phyloP scores from a whole-genome alignment of 2,113 vertebrate species.

The Orientallactaga bullata region DNA sequence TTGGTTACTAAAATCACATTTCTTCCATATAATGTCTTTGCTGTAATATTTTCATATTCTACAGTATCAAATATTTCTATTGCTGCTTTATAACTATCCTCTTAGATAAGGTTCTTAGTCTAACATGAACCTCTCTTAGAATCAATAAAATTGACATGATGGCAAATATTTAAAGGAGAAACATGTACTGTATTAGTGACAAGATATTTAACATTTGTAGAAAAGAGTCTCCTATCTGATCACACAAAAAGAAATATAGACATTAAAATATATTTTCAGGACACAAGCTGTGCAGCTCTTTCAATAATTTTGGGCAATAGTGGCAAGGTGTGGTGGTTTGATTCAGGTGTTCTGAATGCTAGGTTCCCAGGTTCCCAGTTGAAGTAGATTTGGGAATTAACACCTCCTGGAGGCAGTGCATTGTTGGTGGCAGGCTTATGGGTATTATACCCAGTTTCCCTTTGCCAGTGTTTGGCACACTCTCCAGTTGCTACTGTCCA shows the following conservation, averaged over 20 bases:
- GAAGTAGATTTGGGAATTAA: background rate
- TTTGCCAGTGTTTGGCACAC: no score
- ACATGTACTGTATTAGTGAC: background rate
- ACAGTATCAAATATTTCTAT: background rate
- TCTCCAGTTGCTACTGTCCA: no score
- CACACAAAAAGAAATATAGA: background rate
- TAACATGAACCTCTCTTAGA: background rate
- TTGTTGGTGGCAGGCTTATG: no score
- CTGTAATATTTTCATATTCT: background rate
- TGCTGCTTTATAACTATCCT: background rate
- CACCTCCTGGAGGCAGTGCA: no score
- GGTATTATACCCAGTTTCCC: no score
- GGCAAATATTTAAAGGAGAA: background rate
- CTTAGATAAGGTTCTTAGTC: background rate
- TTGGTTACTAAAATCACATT: constrained; percentile 11
- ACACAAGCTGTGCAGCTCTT: background rate
- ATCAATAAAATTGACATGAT: constrained; percentile 23
- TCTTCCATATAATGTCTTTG: background rate
- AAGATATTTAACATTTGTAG: constrained; percentile 27
- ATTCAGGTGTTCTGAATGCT: no score
- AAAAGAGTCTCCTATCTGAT: background rate
- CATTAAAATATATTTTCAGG: background rate
- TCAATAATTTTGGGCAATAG: background rate
- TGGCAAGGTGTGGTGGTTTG: no score
- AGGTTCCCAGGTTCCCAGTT: no score